A percentile compares a stretch with the other conserved stretches of the same genome.
These are phyloP conservation scores for Drosophila suzukii DNA, from an alignment of 1,140 invertebrate genomes.

Conservation along the genomic window DNA sequence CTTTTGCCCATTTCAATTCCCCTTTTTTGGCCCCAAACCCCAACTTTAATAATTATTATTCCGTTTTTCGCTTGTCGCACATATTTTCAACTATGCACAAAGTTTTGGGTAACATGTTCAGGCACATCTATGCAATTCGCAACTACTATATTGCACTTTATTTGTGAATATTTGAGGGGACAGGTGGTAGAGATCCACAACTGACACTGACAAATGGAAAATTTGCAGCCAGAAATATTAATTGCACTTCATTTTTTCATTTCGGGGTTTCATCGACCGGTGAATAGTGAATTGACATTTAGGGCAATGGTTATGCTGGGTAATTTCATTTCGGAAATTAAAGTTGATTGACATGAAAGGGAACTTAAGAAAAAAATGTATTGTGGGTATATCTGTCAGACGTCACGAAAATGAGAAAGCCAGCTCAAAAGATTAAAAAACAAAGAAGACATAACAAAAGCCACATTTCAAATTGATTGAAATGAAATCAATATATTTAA, in stretches of 20 bases:
- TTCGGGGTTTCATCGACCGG: constrained; percentile 5
- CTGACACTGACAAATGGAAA: constrained; percentile 30
- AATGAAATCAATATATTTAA: constrained; percentile 15
- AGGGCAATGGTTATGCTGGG: neutral
- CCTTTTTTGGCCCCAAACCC: neutral
- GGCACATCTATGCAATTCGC: constrained; percentile 33
- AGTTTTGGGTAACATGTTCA: constrained; percentile 28
- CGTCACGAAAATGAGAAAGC: neutral
- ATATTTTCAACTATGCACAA: constrained; percentile 48
- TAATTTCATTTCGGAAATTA: constrained; percentile 5
- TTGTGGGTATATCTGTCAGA: no score
- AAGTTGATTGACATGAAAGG: constrained; percentile 4
- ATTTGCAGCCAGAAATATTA: constrained; percentile 33
- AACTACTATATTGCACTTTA: constrained; percentile 52
- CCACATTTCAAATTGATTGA: constrained; percentile 10
- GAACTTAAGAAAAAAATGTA: neutral
- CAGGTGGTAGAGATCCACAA: constrained; percentile 7
- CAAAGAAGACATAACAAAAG: neutral
- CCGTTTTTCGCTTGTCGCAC: constrained; percentile 23
- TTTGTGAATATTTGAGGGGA: constrained; percentile 46
- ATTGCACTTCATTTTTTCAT: constrained; percentile 41
- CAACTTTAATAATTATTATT: constrained; percentile 50
- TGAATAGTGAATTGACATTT: constrained; percentile 10
- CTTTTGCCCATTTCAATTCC: constrained; percentile 34
- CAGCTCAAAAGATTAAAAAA: neutral